Evolutionary conservation across 2,888 invertebrate species (phyloP), one percentile per base, ranked within the genome.

Genomic region (Linyphia triangularis): DNA sequence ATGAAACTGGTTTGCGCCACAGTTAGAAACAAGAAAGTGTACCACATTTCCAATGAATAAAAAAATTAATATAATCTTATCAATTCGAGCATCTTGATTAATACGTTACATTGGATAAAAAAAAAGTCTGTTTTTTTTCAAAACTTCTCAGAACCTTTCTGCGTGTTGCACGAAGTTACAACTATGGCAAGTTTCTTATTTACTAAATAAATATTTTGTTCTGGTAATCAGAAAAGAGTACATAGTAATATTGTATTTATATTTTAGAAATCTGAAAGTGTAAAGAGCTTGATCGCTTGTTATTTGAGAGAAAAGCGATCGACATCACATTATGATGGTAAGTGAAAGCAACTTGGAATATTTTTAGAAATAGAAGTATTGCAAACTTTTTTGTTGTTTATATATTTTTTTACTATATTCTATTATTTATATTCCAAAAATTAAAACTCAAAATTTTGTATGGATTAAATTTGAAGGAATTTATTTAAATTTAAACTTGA

Each of bases 201-300:
- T 30, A 7, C n/a, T n/a, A 57, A 30, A 26, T 19, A 61, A 59
- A 13, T 63, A 19, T 37, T 10, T n/a, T 67, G n/a, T 37, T n/a
- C 4, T 0, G 9, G 33, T 33, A 13, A n/a, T 51, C 7, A 0
- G 9, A 40, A 40, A 40, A 9, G 40, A 40, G 9, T 40, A 40
- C 2, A 1, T 40, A 40, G 9, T 51, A 51, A 9, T n/a, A 51
- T 16, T 51, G 51, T n/a, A n/a, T 40, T 70, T 77, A 33, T n/a
- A 37, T 63, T 77, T 16, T n/a, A 81, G 81, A 81, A 70, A 37
- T 69, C 81, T 70, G 81, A 81, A 30, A 59, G 59, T 26, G 26
- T 81, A 24, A 59, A 81, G 26, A 43, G 37, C 16, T 22, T 81
- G 9, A 51, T 81, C 57, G 24, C 24, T 30, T 59, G 22, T 10